A percentile compares a stretch with the other conserved stretches of the same genome.
phyloP scores from a whole-genome alignment of 2,113 vertebrate genomes.

The Spheniscus mendiculus region DNA sequence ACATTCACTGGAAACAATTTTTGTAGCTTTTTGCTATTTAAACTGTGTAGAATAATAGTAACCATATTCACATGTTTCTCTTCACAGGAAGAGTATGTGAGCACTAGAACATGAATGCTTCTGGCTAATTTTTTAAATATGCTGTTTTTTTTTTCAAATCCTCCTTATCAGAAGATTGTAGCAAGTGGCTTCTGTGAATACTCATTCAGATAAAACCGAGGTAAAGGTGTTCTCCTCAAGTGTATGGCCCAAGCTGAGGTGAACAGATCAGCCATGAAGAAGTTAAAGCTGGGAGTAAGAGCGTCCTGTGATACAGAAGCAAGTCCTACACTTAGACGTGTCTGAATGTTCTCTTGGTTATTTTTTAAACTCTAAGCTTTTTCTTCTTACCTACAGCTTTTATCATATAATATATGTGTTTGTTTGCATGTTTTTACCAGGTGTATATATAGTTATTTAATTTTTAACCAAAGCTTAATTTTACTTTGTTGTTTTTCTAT shows the following conservation, averaged over 20 bases:
- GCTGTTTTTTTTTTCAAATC: not conserved
- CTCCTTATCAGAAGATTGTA: not conserved
- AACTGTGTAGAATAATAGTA: not conserved
- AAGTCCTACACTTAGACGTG: not conserved
- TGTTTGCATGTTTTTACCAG: not conserved
- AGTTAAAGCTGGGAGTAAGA: not conserved
- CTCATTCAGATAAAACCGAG: not conserved
- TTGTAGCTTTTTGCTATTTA: not conserved
- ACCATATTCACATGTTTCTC: not conserved
- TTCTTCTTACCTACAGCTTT: not conserved
- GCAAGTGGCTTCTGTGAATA: not conserved
- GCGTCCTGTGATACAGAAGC: not conserved
- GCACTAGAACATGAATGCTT: not conserved
- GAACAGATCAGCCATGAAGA: not conserved
- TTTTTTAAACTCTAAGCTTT: not conserved
- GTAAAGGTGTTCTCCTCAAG: not conserved
- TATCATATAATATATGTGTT: not conserved
- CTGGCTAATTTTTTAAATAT: not conserved
- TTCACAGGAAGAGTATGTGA: not conserved
- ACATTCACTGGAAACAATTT: not conserved
- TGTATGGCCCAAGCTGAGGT: accelerated
- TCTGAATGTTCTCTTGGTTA: not conserved
- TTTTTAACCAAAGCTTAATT: slow-evolving; percentile 49
- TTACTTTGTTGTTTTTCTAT: not conserved
- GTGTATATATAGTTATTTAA: not conserved